Base-by-base conservation (phyloP, 1,140 invertebrate species). In the Monochamus saltuarius region DNA sequence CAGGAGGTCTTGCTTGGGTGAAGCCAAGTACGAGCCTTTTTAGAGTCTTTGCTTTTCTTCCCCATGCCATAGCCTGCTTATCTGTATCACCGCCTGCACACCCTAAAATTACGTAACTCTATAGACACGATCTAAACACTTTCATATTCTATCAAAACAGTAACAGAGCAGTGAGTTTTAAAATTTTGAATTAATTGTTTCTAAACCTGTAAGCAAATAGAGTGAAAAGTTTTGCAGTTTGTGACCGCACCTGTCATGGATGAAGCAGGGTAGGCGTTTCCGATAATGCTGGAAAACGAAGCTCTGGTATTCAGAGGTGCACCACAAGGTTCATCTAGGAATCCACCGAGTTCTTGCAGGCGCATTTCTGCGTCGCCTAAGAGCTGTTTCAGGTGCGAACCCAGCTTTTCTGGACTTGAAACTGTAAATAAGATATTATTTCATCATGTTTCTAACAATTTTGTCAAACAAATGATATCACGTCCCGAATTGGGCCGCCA, bases 51-150 rank as follows among this genome's bases (percentile, higher is more conserved):
- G 90, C 85, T 61, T 92, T 83, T 51, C 92, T 82, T 65, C 95
- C 90, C 92, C 94, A 96, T 17, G 92, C 84, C 45, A 87, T 85
- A 13, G 91, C 84, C 72, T 95, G 91, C 70, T 92, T 91, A 71
- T 95, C 92, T 62, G 89, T 89, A 66, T 87, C 83, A 40, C 83
- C 87, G 50, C 81, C 83, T 13, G 88, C 82, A 78, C 80, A 89
- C 40, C 83, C 86, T 73, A 81, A 84, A 66, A 68, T 16, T 39
- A 16, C 4, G 4, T 13, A 2, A 42, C 40, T 4, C 40, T 42
- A 4, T 17, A 11, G 43, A 16, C 8, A 19, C 13, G 2, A 17
- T 14, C 42, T 11, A 6, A 46, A 4, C 43, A 4, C 11, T 46
- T 46, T 14, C 17, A 16, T 46, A 14, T 46, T 9, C 17, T 17